Conservation (phyloP, 1,140 invertebrate species). For the Onthophagus taurus region DNA sequence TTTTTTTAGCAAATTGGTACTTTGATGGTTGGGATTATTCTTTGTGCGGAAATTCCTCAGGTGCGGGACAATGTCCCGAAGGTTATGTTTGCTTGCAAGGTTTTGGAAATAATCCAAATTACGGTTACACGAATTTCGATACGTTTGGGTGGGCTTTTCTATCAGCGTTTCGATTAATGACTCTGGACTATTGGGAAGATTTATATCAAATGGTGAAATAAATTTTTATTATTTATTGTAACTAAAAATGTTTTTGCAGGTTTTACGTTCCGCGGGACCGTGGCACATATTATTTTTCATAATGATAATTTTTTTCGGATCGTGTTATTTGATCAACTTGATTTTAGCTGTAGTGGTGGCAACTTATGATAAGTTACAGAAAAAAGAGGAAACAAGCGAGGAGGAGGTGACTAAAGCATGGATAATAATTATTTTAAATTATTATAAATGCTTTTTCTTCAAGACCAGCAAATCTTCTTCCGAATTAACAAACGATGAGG, state of each 20-base stretch:
- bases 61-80: slow-evolving; percentile 75
- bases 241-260: slow-evolving; percentile 40
- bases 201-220: slow-evolving; percentile 83
- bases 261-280: slow-evolving; percentile 86
- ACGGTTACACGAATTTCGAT: slow-evolving; percentile 96
- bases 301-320: slow-evolving; percentile 96
- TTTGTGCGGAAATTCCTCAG: slow-evolving; percentile 80
- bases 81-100: slow-evolving; percentile 87
- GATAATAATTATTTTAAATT: background rate
- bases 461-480: slow-evolving; percentile 70
- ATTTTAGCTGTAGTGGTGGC: slow-evolving; percentile 99
- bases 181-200: slow-evolving; percentile 98
- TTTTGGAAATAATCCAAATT: slow-evolving; percentile 91
- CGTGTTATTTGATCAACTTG: slow-evolving; percentile 97
- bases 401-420: slow-evolving; percentile 77
- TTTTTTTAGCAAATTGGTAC: slow-evolving; percentile 68
- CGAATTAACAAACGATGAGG: slow-evolving; percentile 77
- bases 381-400: slow-evolving; percentile 91
- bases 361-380: slow-evolving; percentile 97
- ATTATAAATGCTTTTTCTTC: background rate
- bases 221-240: background rate
- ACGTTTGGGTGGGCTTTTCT: slow-evolving; percentile 95
- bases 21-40: slow-evolving; percentile 59
- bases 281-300: slow-evolving; percentile 98
- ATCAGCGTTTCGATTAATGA: slow-evolving; percentile 95